These are phyloP conservation scores for Dasyprocta punctata DNA, from an alignment of 2,113 vertebrate species.

Conservation along the genomic window DNA sequence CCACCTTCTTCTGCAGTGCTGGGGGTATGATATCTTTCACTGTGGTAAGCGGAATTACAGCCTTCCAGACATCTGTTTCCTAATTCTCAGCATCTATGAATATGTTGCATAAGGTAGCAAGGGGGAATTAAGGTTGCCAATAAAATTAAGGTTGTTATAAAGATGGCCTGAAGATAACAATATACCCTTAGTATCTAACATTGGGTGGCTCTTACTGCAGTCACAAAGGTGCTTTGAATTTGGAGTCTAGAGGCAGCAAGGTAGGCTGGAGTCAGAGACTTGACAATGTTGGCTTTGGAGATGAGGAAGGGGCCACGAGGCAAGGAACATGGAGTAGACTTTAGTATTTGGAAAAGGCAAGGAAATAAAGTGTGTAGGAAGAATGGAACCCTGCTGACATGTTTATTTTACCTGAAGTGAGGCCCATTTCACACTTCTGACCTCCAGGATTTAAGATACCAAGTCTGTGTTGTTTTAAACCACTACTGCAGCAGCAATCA, in stretches of 20 bases:
- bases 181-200: background rate
- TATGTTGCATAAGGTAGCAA: background rate
- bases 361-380: background rate
- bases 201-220: background rate
- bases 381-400: background rate
- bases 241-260: background rate
- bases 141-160: background rate
- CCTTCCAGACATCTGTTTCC: background rate
- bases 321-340: background rate
- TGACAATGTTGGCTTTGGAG: background rate
- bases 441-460: background rate
- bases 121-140: background rate
- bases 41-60: background rate
- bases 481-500: background rate
- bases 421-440: background rate
- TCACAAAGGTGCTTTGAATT: background rate
- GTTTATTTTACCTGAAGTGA: background rate
- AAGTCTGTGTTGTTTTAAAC: background rate
- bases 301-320: background rate
- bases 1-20: background rate
- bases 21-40: background rate
- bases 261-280: background rate
- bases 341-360: background rate
- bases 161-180: background rate
- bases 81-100: background rate